phyloP scores from a whole-genome alignment of 1,140 invertebrate genomes.

The Apis dorsata region DNA sequence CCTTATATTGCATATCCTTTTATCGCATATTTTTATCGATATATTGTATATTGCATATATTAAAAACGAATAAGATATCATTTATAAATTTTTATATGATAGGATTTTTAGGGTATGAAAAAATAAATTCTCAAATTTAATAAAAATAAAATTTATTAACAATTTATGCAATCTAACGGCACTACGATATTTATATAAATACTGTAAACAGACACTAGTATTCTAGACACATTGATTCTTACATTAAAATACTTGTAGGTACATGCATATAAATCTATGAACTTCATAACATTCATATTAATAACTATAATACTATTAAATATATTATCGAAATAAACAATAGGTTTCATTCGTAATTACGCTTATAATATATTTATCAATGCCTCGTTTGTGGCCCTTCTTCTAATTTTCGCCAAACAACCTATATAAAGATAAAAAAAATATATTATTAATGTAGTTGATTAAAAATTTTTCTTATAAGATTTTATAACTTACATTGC shows the following conservation, averaged over 20 bases:
- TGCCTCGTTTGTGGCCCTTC: slow-evolving; percentile 83
- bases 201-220: slow-evolving; percentile 32
- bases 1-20: background rate
- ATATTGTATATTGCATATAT: too few species aligned
- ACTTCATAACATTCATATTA: slow-evolving; percentile 60
- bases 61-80: background rate
- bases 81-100: background rate
- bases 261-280: slow-evolving; percentile 65
- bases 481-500: slow-evolving; percentile 87
- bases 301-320: slow-evolving; percentile 55
- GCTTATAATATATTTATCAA: slow-evolving; percentile 63
- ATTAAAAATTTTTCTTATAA: background rate
- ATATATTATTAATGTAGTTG: background rate
- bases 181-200: slow-evolving; percentile 69
- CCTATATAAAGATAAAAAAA: slow-evolving; percentile 77
- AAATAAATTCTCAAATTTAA: slow-evolving; percentile 52
- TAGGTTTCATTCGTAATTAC: slow-evolving; percentile 38
- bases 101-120: background rate
- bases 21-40: background rate
- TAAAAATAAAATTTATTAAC: slow-evolving; percentile 74
- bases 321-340: slow-evolving; percentile 24
- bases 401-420: slow-evolving; percentile 86
- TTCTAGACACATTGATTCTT: slow-evolving; percentile 46
- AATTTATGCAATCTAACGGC: slow-evolving; percentile 64
- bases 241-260: slow-evolving; percentile 54